Evolutionary conservation across 1,140 invertebrate species (phyloP).

Genomic region (Uloborus diversus): DNA sequence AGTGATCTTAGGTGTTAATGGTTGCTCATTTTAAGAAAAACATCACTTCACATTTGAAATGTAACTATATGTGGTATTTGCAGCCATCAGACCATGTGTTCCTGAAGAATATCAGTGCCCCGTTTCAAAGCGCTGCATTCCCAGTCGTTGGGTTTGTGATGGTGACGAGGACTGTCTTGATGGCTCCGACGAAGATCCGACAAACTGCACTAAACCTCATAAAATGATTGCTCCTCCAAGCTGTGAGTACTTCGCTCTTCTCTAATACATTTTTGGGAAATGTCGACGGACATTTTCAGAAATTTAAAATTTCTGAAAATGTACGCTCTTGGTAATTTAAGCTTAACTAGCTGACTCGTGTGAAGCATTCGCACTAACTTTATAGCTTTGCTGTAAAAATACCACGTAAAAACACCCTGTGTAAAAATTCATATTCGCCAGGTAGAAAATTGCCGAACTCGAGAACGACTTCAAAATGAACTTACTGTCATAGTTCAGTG

Average conservation of each 20-base stretch:
- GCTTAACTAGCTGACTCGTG: not conserved
- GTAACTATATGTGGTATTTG: too few relatives aligned
- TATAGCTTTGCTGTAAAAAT: too few relatives aligned
- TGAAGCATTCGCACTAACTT: not conserved
- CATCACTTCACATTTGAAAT: too few relatives aligned
- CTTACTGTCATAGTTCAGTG: too few relatives aligned
- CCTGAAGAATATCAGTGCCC: slow-evolving; percentile 17
- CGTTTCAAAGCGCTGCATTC: slow-evolving; percentile 62
- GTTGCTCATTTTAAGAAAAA: too few relatives aligned
- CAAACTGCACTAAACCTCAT: slow-evolving; percentile 62
- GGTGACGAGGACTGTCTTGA: slow-evolving; percentile 70
- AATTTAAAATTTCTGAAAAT: not conserved
- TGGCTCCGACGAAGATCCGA: slow-evolving; percentile 66
- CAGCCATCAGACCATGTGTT: too few relatives aligned
- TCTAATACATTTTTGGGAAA: not conserved
- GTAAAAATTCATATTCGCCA: too few relatives aligned
- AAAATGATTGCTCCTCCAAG: slow-evolving; percentile 80
- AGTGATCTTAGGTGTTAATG: too few relatives aligned
- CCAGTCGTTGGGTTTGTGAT: slow-evolving; percentile 62
- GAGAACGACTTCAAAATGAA: too few relatives aligned
- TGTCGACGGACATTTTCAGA: not conserved
- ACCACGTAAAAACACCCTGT: too few relatives aligned
- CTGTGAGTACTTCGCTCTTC: not conserved
- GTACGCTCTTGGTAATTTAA: not conserved
- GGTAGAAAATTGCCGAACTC: too few relatives aligned